phyloP scores from a whole-genome alignment of 1,140 invertebrate genomes.

The Polypedilum pembai region DNA sequence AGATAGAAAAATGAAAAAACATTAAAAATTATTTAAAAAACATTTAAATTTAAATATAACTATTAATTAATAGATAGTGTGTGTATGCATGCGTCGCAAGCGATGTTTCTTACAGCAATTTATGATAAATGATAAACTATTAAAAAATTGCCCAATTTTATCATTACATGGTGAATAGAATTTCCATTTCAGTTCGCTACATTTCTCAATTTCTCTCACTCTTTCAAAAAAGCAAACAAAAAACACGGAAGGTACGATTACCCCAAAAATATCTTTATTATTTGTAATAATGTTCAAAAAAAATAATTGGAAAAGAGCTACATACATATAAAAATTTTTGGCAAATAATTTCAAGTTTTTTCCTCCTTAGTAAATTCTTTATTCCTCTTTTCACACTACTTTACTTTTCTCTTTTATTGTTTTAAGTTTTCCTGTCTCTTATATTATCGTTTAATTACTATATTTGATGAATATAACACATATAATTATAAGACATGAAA shows the following conservation, averaged over 20 bases:
- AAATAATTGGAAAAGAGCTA: too few relatives aligned
- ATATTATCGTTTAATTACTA: not conserved
- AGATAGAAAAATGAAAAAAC: not conserved
- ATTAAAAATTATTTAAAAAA: slow-evolving; percentile 4
- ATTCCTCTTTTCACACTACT: not conserved
- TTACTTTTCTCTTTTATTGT: not conserved
- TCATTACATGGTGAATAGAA: not conserved
- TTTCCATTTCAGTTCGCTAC: not conserved
- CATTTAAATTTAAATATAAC: slow-evolving; percentile 25
- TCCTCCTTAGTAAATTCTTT: not conserved
- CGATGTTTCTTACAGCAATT: slow-evolving; percentile 27
- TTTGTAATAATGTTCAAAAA: too few relatives aligned
- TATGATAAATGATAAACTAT: slow-evolving; percentile 9
- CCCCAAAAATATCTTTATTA: too few relatives aligned
- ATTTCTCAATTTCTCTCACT: not conserved
- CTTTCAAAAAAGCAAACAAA: not conserved
- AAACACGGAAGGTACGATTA: too few relatives aligned
- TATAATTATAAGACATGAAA: slow-evolving; percentile 19
- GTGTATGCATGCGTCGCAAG: slow-evolving; percentile 27
- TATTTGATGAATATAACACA: not conserved
- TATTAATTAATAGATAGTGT: slow-evolving; percentile 28
- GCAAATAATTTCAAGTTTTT: too few relatives aligned
- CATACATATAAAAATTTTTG: too few relatives aligned
- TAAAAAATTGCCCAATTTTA: slow-evolving; percentile 19
- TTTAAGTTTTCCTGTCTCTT: too few relatives aligned